Percentiles rank a stretch among this genome's conserved stretches.
Evolutionary conservation across 2,797 vertebrate species (phyloP).

Genomic region (Eulemur coronatus): DNA sequence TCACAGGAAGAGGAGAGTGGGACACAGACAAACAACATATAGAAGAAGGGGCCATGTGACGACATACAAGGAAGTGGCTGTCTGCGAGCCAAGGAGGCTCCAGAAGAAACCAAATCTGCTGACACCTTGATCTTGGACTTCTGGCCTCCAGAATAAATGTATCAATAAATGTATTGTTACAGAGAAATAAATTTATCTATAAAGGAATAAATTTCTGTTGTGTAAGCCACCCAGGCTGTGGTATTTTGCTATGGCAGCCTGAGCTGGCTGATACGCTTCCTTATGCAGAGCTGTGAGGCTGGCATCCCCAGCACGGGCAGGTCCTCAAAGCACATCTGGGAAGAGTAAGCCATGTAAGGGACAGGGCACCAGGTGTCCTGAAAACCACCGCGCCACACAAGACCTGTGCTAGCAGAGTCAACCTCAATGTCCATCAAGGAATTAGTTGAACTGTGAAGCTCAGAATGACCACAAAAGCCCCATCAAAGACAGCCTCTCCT

Average conservation of each 20-base stretch:
- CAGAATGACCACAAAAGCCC: neutral
- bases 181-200: neutral
- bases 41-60: neutral
- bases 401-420: neutral
- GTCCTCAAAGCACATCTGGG: neutral
- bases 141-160: neutral
- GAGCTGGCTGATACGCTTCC: neutral
- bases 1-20: neutral
- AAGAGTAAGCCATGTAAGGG: neutral
- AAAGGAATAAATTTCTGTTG: neutral
- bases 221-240: neutral
- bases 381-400: neutral
- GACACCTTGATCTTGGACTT: neutral
- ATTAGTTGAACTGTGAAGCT: neutral
- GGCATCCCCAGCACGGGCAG: neutral
- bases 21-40: neutral
- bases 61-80: neutral
- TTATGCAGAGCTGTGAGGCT: neutral
- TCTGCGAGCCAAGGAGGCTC: neutral
- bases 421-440: neutral
- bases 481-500: neutral
- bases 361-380: neutral
- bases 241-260: neutral
- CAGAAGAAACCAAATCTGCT: neutral
- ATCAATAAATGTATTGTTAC: too few species aligned